Evolutionary conservation across 2,113 vertebrate species (phyloP), one percentile per base, ranked within the genome.

Genomic region (Syrmaticus mikado): DNA sequence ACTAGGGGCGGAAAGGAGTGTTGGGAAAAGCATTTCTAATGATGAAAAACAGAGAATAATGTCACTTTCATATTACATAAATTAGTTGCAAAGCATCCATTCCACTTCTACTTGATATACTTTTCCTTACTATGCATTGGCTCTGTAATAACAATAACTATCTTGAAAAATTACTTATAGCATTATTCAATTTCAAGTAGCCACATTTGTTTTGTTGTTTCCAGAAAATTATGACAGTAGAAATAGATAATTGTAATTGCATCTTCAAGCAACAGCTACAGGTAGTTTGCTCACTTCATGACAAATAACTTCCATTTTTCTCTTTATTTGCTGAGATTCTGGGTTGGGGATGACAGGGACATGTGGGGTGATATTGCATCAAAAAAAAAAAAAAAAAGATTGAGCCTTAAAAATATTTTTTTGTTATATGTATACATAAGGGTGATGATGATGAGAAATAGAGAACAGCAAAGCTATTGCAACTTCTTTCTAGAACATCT

Each of bases 101-200:
- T 94, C 52, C 46, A 78, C 61, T 64, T 87, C 41, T 11, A 58
- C 53, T 67, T 55, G 40, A 76, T 85, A 57, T n/a, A 73, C 92
- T 95, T 94, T 94, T 72, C 66, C 64, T 82, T 79, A 86, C 68
- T 74, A 43, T 85, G 40, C 75, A n/a, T n/a, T 95, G 57, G 40
- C 48, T 97, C 92, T 90, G 55, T 91, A 97, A 95, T 95, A 97
- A 92, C 64, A 95, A 77, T 92, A 96, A 93, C 82, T 92, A 74
- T 92, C 87, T 9, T 84, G 77, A 92, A 82, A 94, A 96, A 93
- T 95, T 96, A 89, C 73, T 79, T 32, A 74, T 6, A 92, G 52
- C 60, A 96, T 96, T 95, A 92, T 95, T 96, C 78, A 97, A 19
- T 66, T 94, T 94, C 82, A 96, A 83, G 60, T 82, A 93, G 70